Base-by-base conservation (phyloP, 30 jellyfish, hydroid and myxozoan genomes). In the Morbakka virulenta region DNA sequence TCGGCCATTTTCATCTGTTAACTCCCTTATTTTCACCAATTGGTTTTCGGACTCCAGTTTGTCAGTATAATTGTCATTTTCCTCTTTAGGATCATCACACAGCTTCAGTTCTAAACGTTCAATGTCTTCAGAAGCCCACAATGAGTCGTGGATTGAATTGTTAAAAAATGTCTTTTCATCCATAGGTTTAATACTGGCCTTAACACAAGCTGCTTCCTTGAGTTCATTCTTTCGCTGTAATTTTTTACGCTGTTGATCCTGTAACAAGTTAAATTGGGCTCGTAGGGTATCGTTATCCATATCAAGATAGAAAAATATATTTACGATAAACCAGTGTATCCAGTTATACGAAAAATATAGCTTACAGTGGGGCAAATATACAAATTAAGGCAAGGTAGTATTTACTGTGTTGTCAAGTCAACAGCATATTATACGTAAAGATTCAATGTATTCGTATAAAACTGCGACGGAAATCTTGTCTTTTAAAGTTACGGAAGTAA, bases 1-100 rank as follows among this genome's bases (percentile, higher is more conserved):
- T 50, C 98, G 64, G 28, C 98, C 98, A 85, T 92, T 92, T 67
- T 92, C 98, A 79, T 92, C 98, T 64, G 81, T 74, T 0, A 92
- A 87, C 64, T 86, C 95, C 96, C 57, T 41, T 6, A 41, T 17
- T 41, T 6, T 17, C 13, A 6, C 17, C 9, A 6, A 9, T 9
- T 9, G 13, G 57, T 41, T 41, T 9, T 41, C 57, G 17, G 17
- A 6, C 9, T 41, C 57, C 17, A 6, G 13, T 41, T 41, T 17
- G 9, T 41, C 57, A 17, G 13, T 41, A 6, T 41, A 9, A 41
- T 17, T 41, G 17, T 41, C 57, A 41, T 6, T 17, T 41, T 17
- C 57, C 13, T 41, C 13, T 6, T 6, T 41, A 6, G 13, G 13
- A 41, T 41, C 57, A 17, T 41, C 57, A n/a, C n/a, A n/a, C 17